Evolutionary conservation across 2,797 vertebrate genomes (phyloP), one percentile per base, ranked within the genome.

Genomic region (Tenualosa ilisha): DNA sequence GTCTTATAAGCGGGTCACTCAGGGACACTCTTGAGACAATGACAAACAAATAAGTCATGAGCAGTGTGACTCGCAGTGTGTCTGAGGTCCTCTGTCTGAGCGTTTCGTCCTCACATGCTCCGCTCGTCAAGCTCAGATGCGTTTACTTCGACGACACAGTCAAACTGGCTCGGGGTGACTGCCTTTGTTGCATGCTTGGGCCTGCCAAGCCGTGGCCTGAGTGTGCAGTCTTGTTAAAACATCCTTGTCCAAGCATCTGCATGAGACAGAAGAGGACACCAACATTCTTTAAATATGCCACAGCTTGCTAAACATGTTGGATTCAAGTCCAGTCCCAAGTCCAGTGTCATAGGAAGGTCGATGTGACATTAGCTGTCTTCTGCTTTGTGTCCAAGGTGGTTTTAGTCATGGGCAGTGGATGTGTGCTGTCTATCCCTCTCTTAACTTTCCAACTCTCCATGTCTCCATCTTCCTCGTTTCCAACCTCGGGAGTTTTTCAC

Each of bases 11-110:
- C 3, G 31, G 68, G 68, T 40, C 68, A 75, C 31, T 13, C 68
- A 13, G 17, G 68, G 68, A 75, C 68, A 43, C 46, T 75, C 68
- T 40, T 15, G 31, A 75, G 68, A 12, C 37, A 17, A 15, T 7
- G 93, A 90, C 91, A 88, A 89, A 89, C 82, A 87, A 91, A 91
- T 93, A 86, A 86, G 92, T 94, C 92, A 94, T 82, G 43, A 50
- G 11, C 63, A 65, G 63, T 11, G 7, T 24, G 3, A 24, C 63
- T 65, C 24, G 0, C 11, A 65, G 63, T n/a, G 63, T 24, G 24
- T 65, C 24, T 31, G 8, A 65, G 31, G 63, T 11, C 24, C 24
- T 65, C 24, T 49, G 63, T 13, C 63, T 31, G 63, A 31, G 63
- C 24, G 46, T 7, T 7, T 2, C 26, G 11, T 26, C 12, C 26